Base-by-base conservation (phyloP, 2,797 vertebrate genomes). In the Adelosebastes latens region DNA sequence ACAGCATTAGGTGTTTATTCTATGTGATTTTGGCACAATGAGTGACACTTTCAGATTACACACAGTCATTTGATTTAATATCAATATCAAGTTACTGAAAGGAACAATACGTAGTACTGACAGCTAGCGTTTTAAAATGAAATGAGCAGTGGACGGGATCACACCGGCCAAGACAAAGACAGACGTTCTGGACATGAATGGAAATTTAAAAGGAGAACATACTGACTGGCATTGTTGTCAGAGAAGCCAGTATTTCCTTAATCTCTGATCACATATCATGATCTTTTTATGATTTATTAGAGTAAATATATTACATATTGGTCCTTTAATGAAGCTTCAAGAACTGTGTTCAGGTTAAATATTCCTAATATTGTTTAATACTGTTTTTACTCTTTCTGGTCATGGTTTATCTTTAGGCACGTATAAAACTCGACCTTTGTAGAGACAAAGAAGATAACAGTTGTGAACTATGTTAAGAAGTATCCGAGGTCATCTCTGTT, bases 401-500 rank as follows among this genome's bases (percentile, higher is more conserved):
- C 55, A 10, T 32, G 16, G 62, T 64, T 77, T 52, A 65, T 80
- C 67, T 46, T 27, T 8, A 4, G 11, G 3, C 16, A 79, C 7
- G 6, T 49, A 8, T n/a, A n/a, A 34, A 69, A n/a, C n/a, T 63
- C 2, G 4, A 78, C 75, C 73, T 82, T 67, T 72, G 39, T 12
- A 39, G 29, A 67, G 22, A 68, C 20, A 72, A 13, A 79, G 20
- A 49, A 6, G 42, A 79, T 71, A 75, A 77, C 4, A 68, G 14
- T 31, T 53, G 12, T 74, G 52, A 64, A 52, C 49, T 72, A 12
- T 68, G 66, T 61, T 18, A 31, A 27, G 24, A 68, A 31, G 39
- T 22, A 53, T 34, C 24, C 4, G 22, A 16, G 2, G 20, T 79
- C 69, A 69, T 64, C 11, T 70, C 53, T 70, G n/a, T 16, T 18